Evolutionary conservation across 2,113 vertebrate genomes (phyloP).

Genomic region (Gadus chalcogrammus): DNA sequence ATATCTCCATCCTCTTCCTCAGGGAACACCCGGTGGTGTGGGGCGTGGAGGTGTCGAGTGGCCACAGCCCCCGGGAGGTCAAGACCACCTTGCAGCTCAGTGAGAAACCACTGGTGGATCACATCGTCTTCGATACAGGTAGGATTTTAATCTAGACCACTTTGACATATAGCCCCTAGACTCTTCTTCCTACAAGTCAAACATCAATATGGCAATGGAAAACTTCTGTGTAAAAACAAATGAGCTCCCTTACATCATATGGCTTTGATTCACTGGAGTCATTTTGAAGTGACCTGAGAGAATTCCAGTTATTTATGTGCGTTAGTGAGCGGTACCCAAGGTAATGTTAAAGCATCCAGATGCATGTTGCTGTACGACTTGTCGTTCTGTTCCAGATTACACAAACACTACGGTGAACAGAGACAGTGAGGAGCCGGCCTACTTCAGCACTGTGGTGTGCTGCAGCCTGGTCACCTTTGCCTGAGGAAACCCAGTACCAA

Average conservation of each 20-base stretch:
- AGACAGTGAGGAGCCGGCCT: conserved; percentile 61
- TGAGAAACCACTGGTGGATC: conserved; percentile 75
- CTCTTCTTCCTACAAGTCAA: not conserved
- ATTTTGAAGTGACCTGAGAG: too few relatives aligned
- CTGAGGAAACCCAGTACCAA: conserved; percentile 33
- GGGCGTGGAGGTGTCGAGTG: conserved; percentile 84
- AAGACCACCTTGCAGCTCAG: conserved; percentile 84
- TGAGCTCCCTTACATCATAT: not conserved
- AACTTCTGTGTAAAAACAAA: not conserved
- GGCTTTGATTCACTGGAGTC: not conserved
- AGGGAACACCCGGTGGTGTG: conserved; percentile 84
- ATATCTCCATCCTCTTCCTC: conserved; percentile 14
- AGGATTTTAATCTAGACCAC: conserved; percentile 6
- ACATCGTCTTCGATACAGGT: conserved; percentile 75
- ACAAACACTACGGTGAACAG: conserved; percentile 62
- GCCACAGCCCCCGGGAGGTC: conserved; percentile 79
- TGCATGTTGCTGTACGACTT: not conserved
- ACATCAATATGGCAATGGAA: too few relatives aligned
- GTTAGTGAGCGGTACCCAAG: too few relatives aligned
- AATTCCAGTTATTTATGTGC: too few relatives aligned
- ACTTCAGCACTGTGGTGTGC: conserved; percentile 70
- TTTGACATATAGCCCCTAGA: too few relatives aligned
- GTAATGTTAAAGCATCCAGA: too few relatives aligned
- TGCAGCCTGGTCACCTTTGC: conserved; percentile 65
- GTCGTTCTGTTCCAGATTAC: conserved; percentile 64